Conservation (phyloP, 2,797 vertebrate species). For the Coluber constrictor region DNA sequence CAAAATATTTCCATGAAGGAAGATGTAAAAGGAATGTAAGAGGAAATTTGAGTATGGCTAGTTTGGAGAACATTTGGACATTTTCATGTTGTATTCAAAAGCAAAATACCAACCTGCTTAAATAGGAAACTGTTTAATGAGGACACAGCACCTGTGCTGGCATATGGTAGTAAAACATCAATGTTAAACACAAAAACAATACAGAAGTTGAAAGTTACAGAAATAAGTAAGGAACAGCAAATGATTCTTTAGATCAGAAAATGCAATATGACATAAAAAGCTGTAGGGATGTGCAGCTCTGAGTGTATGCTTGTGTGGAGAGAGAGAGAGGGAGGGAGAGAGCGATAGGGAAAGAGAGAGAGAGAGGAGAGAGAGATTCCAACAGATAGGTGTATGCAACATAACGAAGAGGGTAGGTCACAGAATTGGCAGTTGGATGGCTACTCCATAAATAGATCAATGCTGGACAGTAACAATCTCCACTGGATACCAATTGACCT, state of each 20-base stretch:
- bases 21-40: neutral
- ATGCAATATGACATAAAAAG: neutral
- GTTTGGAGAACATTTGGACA: neutral
- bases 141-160: neutral
- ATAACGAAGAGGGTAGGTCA: neutral
- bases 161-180: neutral
- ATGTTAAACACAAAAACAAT: neutral
- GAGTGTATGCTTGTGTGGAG: no score
- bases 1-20: neutral
- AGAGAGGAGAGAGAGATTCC: neutral
- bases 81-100: neutral
- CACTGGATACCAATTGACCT: neutral
- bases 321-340: no score
- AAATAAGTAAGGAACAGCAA: neutral
- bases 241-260: neutral
- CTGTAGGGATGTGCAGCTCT: no score
- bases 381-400: neutral
- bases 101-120: neutral
- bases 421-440: neutral
- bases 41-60: neutral
- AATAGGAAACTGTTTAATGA: neutral
- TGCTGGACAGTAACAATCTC: neutral
- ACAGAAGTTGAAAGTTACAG: neutral
- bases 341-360: no score
- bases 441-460: neutral